phyloP scores from a whole-genome alignment of 2,113 vertebrate genomes.

The Anseranas semipalmata region DNA sequence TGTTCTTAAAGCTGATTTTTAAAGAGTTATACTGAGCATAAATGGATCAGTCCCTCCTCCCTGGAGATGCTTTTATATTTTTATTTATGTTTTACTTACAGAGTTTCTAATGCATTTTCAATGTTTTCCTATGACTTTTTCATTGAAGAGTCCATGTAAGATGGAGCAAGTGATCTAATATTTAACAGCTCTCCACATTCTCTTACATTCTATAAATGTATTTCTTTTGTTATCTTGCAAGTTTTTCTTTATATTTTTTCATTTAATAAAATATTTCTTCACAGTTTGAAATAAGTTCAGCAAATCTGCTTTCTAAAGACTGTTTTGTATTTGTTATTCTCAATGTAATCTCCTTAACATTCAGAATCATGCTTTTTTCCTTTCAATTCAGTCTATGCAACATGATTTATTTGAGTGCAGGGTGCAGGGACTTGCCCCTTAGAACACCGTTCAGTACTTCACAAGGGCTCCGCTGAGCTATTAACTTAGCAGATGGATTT shows the following conservation, averaged over 20 bases:
- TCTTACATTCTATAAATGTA: background rate
- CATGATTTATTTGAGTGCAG: background rate
- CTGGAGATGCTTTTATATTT: conserved; percentile 42
- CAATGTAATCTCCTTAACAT: background rate
- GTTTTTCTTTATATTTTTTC: conserved; percentile 2
- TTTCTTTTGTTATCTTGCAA: background rate
- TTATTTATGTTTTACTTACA: background rate
- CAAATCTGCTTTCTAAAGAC: conserved; percentile 48
- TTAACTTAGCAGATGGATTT: conserved; percentile 23
- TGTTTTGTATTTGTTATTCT: conserved; percentile 6
- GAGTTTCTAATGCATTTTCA: conserved; percentile 22
- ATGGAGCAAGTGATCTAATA: conserved; percentile 27
- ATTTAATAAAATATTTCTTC: conserved; percentile 53
- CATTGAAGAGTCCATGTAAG: conserved; percentile 22
- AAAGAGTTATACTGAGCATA: conserved; percentile 1
- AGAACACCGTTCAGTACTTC: background rate
- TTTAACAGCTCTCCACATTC: background rate
- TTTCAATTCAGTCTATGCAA: background rate
- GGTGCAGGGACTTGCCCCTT: background rate
- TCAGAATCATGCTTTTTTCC: background rate
- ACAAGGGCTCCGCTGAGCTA: background rate
- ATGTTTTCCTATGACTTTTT: conserved; percentile 32
- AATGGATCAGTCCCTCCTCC: background rate
- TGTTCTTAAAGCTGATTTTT: background rate
- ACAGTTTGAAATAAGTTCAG: conserved; percentile 37